Conservation (phyloP, 2,888 invertebrate species). For the Itoplectis maculator region DNA sequence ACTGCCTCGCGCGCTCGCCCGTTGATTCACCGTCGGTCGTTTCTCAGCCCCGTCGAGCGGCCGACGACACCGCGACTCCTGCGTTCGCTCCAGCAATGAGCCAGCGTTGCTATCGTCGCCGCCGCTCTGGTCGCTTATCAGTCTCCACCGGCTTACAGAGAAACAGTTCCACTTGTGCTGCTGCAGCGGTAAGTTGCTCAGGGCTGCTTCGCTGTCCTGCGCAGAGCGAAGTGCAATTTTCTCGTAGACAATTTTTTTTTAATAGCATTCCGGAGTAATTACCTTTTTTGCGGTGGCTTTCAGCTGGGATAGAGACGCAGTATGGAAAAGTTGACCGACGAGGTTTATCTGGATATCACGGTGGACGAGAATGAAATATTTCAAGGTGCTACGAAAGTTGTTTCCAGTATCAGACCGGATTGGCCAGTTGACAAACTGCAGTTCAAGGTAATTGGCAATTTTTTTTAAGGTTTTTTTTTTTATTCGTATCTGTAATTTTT, state of each 20-base stretch:
- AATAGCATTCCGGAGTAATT: background rate
- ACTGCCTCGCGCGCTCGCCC: too few species aligned
- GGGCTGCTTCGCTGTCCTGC: background rate
- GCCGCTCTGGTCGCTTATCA: too few species aligned
- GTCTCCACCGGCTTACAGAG: too few species aligned
- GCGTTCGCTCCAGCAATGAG: too few species aligned
- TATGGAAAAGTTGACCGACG: constrained; percentile 71
- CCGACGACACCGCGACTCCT: too few species aligned
- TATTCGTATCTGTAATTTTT: background rate
- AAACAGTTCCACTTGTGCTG: too few species aligned
- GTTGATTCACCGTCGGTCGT: too few species aligned
- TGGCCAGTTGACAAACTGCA: constrained; percentile 89
- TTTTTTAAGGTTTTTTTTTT: too few species aligned
- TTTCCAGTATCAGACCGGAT: constrained; percentile 89
- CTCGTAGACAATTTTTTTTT: too few species aligned
- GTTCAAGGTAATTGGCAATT: constrained; percentile 88
- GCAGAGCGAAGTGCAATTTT: too few species aligned
- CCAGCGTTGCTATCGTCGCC: too few species aligned
- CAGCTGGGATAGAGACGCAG: constrained; percentile 39
- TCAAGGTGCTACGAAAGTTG: constrained; percentile 88
- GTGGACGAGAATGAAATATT: constrained; percentile 89
- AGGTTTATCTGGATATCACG: constrained; percentile 86
- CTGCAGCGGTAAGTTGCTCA: background rate
- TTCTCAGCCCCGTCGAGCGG: too few species aligned
- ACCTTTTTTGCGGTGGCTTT: background rate